Conservation (phyloP, 1,140 invertebrate species). For the Phocides pigmalion region DNA sequence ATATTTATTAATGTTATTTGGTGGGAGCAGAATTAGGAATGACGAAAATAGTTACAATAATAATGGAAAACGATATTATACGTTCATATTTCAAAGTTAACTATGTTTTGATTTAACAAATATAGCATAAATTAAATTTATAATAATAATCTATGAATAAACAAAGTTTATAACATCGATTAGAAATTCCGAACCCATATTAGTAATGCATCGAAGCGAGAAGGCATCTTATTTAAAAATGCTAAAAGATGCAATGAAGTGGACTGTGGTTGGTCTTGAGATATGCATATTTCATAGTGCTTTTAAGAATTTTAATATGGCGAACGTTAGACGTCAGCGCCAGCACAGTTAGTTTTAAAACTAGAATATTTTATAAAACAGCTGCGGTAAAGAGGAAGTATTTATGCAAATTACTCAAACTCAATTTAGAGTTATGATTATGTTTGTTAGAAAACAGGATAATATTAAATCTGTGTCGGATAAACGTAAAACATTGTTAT, state of each 20-base stretch:
- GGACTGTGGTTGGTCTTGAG: slow-evolving; percentile 40
- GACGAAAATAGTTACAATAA: too few species aligned
- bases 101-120: too few species aligned
- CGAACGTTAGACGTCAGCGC: slow-evolving; percentile 32
- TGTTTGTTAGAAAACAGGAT: too few species aligned
- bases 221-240: slow-evolving; percentile 41
- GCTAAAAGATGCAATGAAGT: slow-evolving; percentile 58
- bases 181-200: not conserved
- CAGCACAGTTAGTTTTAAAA: slow-evolving; percentile 40
- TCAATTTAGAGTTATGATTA: too few species aligned
- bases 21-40: not conserved
- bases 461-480: too few species aligned
- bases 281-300: slow-evolving; percentile 34
- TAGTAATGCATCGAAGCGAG: slow-evolving; percentile 2
- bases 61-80: too few species aligned
- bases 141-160: too few species aligned
- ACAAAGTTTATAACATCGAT: not conserved
- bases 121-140: too few species aligned
- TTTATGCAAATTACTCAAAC: slow-evolving; percentile 16
- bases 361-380: slow-evolving; percentile 34
- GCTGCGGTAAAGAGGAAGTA: slow-evolving; percentile 10
- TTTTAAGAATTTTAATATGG: slow-evolving; percentile 57
- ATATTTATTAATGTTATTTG: not conserved
- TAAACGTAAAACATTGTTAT: too few species aligned
- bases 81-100: too few species aligned